Base-by-base conservation (phyloP, 2,888 invertebrate species). In the Electrophaes corylata region DNA sequence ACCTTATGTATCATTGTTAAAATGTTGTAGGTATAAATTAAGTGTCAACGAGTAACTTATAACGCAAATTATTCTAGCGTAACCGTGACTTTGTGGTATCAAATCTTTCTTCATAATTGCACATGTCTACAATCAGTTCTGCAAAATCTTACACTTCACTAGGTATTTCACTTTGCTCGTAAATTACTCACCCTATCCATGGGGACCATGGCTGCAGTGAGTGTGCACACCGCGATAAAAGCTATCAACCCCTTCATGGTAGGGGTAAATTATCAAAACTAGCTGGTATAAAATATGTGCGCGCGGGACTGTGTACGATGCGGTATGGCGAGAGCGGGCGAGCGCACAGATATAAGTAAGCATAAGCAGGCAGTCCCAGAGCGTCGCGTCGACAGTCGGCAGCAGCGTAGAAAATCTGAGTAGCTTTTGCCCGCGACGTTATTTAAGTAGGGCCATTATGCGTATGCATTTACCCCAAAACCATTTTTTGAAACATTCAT, bases 141-240 rank as follows among this genome's bases (percentile, higher is more conserved):
- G 16, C 10, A 37, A 37, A 37, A 16, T n/a, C 12, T n/a, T 10
- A n/a, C 33, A 43, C 31, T 31, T 33, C 50, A 33, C 58, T 44
- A n/a, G n/a, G n/a, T n/a, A 37, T 40, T 45, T 33, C 31, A 39
- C 51, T 46, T 31, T 19, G n/a, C 10, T n/a, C 10, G n/a, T n/a
- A 23, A 20, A 26, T 39, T 12, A 84, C 88, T 88, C 64, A 89
- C 89, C 82, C 75, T 82, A 5, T 75, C 66, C 54, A 69, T 74
- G 4, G 82, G 81, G 29, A 82, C 81, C 78, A 84, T 78, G 53
- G 88, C 85, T n/a, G 67, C 67, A 11, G 80, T 62, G 58, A 83
- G 46, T 41, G 78, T 70, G 66, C 77, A 80, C 45, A 79, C 49
- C 29, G 72, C 75, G 29, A 88, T 41, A 1, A 88, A 56, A 49